phyloP scores from a whole-genome alignment of 2,113 vertebrate genomes.

The Sinocyclocheilus grahami region DNA sequence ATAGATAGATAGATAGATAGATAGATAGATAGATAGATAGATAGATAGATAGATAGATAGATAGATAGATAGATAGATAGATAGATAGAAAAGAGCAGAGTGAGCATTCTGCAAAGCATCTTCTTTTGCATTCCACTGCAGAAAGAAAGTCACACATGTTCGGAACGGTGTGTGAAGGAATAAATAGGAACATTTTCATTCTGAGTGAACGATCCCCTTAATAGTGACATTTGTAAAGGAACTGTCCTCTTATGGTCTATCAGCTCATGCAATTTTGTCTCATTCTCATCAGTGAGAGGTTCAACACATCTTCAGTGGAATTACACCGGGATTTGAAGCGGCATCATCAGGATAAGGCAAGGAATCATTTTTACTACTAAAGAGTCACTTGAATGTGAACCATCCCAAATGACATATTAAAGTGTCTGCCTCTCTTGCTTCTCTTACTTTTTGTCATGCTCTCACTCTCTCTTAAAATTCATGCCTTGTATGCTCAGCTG shows the following conservation, averaged over 20 bases:
- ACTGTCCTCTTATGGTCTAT: neutral
- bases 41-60: no score
- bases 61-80: no score
- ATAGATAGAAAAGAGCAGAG: neutral
- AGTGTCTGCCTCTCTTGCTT: neutral
- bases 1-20: no score
- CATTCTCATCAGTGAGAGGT: constrained; percentile 12
- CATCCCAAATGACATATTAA: constrained; percentile 21
- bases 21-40: no score
- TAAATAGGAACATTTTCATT: neutral
- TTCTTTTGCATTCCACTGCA: neutral
- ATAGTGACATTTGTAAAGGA: neutral
- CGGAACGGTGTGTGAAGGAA: neutral
- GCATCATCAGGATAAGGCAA: constrained; percentile 11
- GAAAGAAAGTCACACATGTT: neutral
- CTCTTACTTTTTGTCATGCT: neutral
- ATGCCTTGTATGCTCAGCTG: neutral
- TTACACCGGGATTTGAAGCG: constrained; percentile 4
- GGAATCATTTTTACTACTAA: neutral
- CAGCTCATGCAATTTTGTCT: neutral
- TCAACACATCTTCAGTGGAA: neutral
- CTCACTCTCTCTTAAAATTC: constrained; percentile 6
- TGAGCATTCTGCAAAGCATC: neutral
- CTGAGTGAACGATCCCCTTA: neutral
- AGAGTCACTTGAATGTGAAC: constrained; percentile 2